A percentile compares a stretch with the other conserved stretches of the same genome.
These are phyloP conservation scores for Echinometra lucunter DNA, from an alignment of 53 echinoderm and acorn worm genomes.

Conservation along the genomic window DNA sequence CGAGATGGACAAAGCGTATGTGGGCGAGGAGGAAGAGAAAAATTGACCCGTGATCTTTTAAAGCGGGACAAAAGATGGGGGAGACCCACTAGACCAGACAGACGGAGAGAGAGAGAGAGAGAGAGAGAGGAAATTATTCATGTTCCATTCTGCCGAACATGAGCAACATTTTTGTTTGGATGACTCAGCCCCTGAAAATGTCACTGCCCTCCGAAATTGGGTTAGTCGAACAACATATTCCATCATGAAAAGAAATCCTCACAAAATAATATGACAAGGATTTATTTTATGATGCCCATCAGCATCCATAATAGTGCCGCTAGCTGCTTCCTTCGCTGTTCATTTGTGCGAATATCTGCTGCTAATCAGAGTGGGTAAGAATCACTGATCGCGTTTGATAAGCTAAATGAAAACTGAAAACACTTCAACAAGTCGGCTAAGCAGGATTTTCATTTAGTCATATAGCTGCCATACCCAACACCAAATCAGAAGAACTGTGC, in stretches of 20 bases:
- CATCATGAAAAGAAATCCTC: not conserved
- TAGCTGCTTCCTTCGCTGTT: not conserved
- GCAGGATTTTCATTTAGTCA: not conserved
- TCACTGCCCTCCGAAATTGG: constrained; percentile 12
- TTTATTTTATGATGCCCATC: not conserved
- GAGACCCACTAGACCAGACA: no score
- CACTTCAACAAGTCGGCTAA: not conserved
- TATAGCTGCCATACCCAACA: not conserved
- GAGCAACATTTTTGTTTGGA: not conserved
- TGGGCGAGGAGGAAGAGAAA: no score
- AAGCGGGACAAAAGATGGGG: no score
- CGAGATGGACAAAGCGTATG: no score
- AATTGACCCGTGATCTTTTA: no score
- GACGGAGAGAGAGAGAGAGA: not conserved
- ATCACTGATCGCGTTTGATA: not conserved
- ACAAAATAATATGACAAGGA: constrained; percentile 3
- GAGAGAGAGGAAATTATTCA: not conserved
- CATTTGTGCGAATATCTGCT: not conserved
- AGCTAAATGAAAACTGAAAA: not conserved
- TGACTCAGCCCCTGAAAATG: not conserved
- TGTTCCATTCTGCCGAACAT: not conserved
- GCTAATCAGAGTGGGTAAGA: not conserved
- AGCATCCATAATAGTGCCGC: not conserved
- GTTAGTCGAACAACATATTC: constrained; percentile 11
- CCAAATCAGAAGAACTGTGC: no score